phyloP scores from a whole-genome alignment of 2,113 vertebrate genomes.

The Australoheros scitulus region DNA sequence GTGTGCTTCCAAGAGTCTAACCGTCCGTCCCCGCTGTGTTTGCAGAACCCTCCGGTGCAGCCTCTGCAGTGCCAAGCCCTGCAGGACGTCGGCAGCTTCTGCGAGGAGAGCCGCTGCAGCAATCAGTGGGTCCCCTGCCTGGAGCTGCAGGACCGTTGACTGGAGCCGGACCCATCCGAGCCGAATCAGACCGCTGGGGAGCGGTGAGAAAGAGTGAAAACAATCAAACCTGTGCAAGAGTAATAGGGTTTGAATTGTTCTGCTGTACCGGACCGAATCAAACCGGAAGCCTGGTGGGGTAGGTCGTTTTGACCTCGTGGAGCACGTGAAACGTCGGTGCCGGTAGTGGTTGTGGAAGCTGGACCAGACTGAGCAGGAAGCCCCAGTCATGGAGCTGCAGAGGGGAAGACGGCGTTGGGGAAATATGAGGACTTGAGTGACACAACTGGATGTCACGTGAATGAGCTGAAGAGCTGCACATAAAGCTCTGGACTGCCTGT shows the following conservation, averaged over 20 bases:
- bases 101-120: constrained; percentile 86
- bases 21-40: background rate
- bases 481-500: background rate
- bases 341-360: constrained; percentile 8
- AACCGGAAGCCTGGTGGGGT: background rate
- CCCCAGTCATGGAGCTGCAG: constrained; percentile 28
- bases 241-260: constrained; percentile 27
- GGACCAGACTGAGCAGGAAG: constrained; percentile 22
- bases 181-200: constrained; percentile 22
- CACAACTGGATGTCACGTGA: constrained; percentile 11
- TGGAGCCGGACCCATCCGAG: background rate
- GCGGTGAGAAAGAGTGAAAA: constrained; percentile 45
- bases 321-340: background rate
- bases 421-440: background rate
- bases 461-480: constrained; percentile 2
- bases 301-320: background rate
- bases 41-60: constrained; percentile 86
- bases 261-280: background rate
- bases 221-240: constrained; percentile 35
- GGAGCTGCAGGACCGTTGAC: constrained; percentile 87
- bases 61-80: constrained; percentile 84
- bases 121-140: constrained; percentile 92
- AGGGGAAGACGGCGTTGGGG: background rate
- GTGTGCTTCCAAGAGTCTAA: background rate
- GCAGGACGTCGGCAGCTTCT: constrained; percentile 87